These are phyloP conservation scores for Tapera naevia DNA, from an alignment of 2,797 vertebrate species.

Conservation along the genomic window DNA sequence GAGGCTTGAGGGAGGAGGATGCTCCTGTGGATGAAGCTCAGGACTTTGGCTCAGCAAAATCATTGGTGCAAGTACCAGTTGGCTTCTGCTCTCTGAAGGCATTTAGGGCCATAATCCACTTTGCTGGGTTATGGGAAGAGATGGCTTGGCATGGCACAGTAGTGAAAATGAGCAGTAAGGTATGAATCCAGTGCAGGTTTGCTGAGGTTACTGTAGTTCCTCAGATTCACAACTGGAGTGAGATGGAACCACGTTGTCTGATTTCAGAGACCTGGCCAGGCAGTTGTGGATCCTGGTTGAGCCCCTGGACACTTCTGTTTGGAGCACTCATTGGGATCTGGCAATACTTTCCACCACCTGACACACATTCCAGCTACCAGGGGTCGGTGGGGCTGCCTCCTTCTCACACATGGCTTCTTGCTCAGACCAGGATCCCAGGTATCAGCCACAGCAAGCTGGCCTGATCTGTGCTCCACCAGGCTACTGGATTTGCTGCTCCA, in stretches of 20 bases:
- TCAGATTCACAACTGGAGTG: neutral
- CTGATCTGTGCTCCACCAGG: neutral
- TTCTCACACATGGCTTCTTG: neutral
- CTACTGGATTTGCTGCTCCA: neutral
- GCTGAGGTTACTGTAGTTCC: neutral
- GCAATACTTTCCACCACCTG: neutral
- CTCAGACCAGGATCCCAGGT: neutral
- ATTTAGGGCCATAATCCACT: neutral
- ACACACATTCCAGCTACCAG: neutral
- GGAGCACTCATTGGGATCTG: no score
- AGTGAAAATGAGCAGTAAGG: neutral
- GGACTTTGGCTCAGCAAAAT: neutral
- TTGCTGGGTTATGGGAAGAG: neutral
- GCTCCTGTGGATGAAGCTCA: neutral
- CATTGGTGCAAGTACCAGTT: neutral
- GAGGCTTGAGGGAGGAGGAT: neutral
- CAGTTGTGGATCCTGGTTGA: neutral
- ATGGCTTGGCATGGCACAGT: neutral
- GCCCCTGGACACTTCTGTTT: neutral
- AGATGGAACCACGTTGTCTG: neutral
- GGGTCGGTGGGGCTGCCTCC: neutral
- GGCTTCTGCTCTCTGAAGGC: neutral
- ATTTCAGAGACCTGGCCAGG: neutral
- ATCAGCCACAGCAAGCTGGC: neutral
- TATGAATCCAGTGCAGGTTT: neutral